Conservation (phyloP, 2,113 vertebrate species). For the Uropsilus gracilis region DNA sequence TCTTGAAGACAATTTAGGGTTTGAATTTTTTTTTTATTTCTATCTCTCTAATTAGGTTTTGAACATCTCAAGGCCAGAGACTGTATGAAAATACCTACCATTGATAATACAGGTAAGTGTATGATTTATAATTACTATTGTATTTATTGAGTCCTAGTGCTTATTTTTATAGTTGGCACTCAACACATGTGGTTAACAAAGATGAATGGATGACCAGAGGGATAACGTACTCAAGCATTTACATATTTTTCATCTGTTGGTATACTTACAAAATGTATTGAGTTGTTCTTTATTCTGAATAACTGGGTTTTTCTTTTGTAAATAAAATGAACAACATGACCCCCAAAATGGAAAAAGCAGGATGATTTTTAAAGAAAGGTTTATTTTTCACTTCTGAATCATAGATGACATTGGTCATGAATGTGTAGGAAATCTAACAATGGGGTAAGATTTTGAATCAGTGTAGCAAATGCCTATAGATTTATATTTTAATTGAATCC, state of each 20-base stretch:
- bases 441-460: slow-evolving; percentile 73
- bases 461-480: slow-evolving; percentile 76
- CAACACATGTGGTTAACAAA: background rate
- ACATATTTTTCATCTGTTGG: background rate
- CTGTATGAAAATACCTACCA: background rate
- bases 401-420: background rate
- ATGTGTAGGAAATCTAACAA: slow-evolving; percentile 44
- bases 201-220: background rate
- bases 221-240: background rate
- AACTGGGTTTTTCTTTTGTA: slow-evolving; percentile 12
- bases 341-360: background rate
- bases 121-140: background rate
- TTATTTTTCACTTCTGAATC: background rate
- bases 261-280: background rate
- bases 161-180: background rate
- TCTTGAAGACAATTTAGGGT: background rate
- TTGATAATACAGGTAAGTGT: slow-evolving; percentile 51
- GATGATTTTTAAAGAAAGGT: background rate
- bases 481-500: slow-evolving; percentile 78
- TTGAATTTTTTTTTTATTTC: slow-evolving; percentile 2
- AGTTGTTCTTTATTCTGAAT: background rate
- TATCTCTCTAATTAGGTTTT: slow-evolving; percentile 59
- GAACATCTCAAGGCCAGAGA: slow-evolving; percentile 68
- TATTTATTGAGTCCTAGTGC: background rate
- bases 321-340: background rate